Conservation (phyloP, 2,113 vertebrate species). For the Bos indicus region DNA sequence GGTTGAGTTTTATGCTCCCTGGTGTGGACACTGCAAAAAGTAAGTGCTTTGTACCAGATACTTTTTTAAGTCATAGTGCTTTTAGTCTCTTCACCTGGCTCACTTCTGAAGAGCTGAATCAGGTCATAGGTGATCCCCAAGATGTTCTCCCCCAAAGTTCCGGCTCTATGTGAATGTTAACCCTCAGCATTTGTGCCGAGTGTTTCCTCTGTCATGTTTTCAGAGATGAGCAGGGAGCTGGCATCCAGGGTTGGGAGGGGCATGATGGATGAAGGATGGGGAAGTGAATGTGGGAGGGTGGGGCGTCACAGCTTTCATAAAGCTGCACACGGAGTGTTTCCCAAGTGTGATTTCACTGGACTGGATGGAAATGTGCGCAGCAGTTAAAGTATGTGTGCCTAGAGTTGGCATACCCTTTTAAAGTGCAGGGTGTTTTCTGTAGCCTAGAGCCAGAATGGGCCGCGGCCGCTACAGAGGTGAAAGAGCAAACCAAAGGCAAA, state of each 20-base stretch:
- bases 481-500: conserved; percentile 94
- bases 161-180: not conserved
- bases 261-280: not conserved
- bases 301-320: accelerated
- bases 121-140: not conserved
- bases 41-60: conserved; percentile 69
- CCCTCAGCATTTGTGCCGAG: too few species aligned
- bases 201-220: accelerated
- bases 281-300: accelerated
- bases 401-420: not conserved
- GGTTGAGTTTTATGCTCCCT: conserved; percentile 98
- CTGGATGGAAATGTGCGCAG: accelerated
- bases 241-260: not conserved
- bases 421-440: not conserved
- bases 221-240: not conserved
- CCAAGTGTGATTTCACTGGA: not conserved
- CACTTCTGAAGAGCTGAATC: not conserved
- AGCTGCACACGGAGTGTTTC: accelerated
- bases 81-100: accelerated
- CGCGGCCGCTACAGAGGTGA: conserved; percentile 91
- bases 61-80: not conserved
- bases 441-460: conserved; percentile 97
- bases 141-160: not conserved
- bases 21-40: conserved; percentile 99
- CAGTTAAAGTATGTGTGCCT: not conserved